phyloP scores from a whole-genome alignment of 2,888 invertebrate genomes.

The Periphyllus acericola region DNA sequence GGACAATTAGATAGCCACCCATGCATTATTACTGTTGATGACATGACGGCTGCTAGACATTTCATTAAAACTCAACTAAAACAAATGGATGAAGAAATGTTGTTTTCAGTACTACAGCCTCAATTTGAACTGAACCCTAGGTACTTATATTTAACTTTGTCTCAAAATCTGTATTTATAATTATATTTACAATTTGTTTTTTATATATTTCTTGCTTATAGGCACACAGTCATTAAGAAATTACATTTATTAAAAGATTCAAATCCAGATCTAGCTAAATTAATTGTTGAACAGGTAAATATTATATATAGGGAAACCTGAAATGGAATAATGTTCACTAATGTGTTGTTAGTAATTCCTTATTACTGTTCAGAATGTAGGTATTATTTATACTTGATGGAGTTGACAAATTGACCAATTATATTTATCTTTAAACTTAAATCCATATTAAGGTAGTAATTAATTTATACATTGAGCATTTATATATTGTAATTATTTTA shows the following conservation, averaged over 20 bases:
- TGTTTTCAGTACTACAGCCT: constrained; percentile 87
- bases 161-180: background rate
- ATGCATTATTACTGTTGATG: constrained; percentile 93
- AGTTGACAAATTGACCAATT: too few species aligned
- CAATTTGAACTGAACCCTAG: constrained; percentile 94
- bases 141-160: constrained; percentile 69
- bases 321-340: too few species aligned
- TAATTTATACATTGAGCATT: too few species aligned
- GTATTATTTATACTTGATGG: too few species aligned
- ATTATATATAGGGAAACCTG: background rate
- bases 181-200: background rate
- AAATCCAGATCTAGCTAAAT: constrained; percentile 83
- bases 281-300: constrained; percentile 83
- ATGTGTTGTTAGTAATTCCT: too few species aligned
- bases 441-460: too few species aligned
- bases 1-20: constrained; percentile 88
- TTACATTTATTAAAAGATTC: constrained; percentile 78
- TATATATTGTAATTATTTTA: too few species aligned
- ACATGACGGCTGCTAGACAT: constrained; percentile 96
- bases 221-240: constrained; percentile 91
- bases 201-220: constrained; percentile 67
- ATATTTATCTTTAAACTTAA: too few species aligned
- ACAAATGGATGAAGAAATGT: constrained; percentile 82
- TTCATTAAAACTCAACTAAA: constrained; percentile 90
- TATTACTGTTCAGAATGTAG: too few species aligned